Conservation (phyloP, 1,140 invertebrate genomes). For the Cydia splendana region DNA sequence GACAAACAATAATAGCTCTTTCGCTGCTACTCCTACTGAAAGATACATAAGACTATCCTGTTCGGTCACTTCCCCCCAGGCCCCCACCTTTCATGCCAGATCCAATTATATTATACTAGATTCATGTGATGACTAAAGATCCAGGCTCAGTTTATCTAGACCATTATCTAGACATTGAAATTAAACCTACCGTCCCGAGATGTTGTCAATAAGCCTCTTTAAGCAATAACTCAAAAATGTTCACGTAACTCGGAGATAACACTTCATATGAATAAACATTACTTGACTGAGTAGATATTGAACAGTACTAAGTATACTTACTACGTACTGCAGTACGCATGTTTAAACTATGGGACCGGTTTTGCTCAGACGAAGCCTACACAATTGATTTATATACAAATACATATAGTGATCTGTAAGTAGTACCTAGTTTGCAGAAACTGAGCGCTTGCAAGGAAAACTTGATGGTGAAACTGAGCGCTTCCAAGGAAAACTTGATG, state of each 20-base stretch:
- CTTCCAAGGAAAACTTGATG: not conserved
- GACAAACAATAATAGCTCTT: no score
- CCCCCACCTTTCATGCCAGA: no score
- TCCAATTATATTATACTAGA: no score
- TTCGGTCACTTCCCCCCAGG: no score
- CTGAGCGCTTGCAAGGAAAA: not conserved
- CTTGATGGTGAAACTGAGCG: not conserved
- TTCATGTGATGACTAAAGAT: no score
- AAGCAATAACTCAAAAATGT: not conserved
- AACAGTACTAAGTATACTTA: not conserved
- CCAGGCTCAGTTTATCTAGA: no score
- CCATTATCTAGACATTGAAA: not conserved
- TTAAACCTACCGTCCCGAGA: not conserved
- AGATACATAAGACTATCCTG: no score
- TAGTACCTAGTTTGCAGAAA: not conserved
- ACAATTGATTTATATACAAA: not conserved
- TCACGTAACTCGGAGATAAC: conserved; percentile 5
- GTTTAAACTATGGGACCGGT: not conserved
- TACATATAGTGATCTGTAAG: not conserved
- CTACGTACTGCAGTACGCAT: conserved; percentile 1
- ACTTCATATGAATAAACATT: not conserved
- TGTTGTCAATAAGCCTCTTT: not conserved
- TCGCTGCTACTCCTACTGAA: no score
- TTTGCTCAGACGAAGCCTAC: not conserved
- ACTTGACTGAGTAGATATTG: not conserved